phyloP scores from a whole-genome alignment of 2,797 vertebrate genomes.

The Galaxias olidus region DNA sequence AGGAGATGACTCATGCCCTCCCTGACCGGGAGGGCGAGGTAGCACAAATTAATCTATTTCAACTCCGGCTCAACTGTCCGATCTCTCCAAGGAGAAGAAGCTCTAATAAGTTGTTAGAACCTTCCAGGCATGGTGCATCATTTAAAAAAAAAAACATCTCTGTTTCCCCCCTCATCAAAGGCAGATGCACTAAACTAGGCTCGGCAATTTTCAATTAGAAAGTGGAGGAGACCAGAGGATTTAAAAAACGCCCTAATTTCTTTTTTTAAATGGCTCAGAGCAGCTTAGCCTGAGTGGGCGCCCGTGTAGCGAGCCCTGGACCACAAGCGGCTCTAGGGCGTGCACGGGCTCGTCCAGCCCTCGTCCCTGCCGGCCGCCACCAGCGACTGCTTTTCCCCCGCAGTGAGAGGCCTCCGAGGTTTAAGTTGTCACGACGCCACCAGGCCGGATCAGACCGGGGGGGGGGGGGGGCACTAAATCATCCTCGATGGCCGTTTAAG shows the following conservation, averaged over 20 bases:
- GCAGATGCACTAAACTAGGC: background rate
- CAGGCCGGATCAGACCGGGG: background rate
- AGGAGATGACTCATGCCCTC: too few species aligned
- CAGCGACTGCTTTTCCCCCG: background rate
- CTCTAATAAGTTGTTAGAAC: background rate
- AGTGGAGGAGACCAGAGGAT: background rate
- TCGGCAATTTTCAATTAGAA: background rate
- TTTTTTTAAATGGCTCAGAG: background rate
- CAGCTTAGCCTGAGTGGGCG: background rate
- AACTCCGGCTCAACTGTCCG: background rate
- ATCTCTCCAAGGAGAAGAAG: background rate
- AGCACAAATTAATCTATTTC: background rate
- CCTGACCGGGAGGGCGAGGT: background rate
- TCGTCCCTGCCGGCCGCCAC: too few species aligned
- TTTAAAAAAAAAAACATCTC: background rate
- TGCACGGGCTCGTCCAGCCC: background rate
- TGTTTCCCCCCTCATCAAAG: background rate
- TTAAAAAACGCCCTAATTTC: background rate
- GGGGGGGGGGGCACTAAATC: background rate
- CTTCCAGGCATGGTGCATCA: background rate
- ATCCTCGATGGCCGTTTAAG: conserved; percentile 11
- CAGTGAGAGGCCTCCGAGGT: background rate
- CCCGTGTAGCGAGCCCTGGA: background rate
- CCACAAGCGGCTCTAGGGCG: too few species aligned
- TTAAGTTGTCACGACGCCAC: background rate